Conservation (phyloP, 2,113 vertebrate species). For the Budorcas taxicolor region DNA sequence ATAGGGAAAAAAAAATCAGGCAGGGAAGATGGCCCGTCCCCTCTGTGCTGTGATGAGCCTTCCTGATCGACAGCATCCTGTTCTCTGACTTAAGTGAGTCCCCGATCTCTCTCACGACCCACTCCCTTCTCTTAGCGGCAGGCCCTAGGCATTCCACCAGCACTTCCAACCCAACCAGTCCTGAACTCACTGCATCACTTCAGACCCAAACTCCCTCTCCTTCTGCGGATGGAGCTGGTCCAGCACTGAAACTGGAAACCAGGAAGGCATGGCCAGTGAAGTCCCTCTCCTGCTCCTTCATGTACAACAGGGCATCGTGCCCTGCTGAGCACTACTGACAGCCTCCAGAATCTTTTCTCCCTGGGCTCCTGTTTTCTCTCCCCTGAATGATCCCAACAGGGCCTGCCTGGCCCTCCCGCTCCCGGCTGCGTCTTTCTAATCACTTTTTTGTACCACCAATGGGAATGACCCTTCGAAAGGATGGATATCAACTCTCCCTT, state of each 20-base stretch:
- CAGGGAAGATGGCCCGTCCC: not conserved
- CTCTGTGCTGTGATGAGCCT: accelerated
- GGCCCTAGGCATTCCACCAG: too few species aligned
- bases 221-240: not conserved
- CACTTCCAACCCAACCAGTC: not conserved
- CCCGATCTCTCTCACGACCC: not conserved
- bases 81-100: accelerated
- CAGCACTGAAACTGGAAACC: not conserved
- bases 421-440: not conserved
- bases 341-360: not conserved
- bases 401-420: not conserved
- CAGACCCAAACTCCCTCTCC: not conserved
- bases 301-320: accelerated
- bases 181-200: not conserved
- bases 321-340: not conserved
- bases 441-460: not conserved
- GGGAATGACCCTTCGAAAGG: not conserved
- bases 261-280: not conserved
- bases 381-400: accelerated
- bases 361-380: accelerated
- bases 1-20: not conserved
- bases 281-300: not conserved
- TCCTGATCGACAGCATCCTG: accelerated
- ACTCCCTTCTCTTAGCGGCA: not conserved
- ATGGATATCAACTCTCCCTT: not conserved